Evolutionary conservation across 2,888 invertebrate genomes (phyloP).

Genomic region (Drosophila gaucha): DNA sequence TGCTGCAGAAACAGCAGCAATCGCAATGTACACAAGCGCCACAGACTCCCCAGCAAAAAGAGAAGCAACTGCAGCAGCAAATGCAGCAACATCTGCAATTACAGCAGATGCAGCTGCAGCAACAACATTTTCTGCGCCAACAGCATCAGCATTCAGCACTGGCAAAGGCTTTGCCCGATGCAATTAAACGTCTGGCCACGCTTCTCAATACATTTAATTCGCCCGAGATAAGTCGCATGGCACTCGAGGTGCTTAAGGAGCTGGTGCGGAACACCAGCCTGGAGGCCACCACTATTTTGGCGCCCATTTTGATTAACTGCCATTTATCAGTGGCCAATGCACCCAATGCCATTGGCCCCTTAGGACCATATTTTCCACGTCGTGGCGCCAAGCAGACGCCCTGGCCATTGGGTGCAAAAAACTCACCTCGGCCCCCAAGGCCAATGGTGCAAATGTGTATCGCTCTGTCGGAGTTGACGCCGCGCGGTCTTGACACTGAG

Average conservation of each 20-base stretch:
- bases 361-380: slow-evolving; percentile 92
- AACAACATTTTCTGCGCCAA: slow-evolving; percentile 79
- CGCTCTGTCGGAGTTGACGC: slow-evolving; percentile 89
- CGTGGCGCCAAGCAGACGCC: slow-evolving; percentile 86
- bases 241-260: slow-evolving; percentile 88
- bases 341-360: slow-evolving; percentile 88
- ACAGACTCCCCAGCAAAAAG: slow-evolving; percentile 76
- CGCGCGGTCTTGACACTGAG: slow-evolving; percentile 90
- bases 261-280: slow-evolving; percentile 83
- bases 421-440: slow-evolving; percentile 89
- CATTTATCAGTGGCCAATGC: slow-evolving; percentile 92
- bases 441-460: slow-evolving; percentile 95
- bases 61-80: slow-evolving; percentile 79
- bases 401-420: slow-evolving; percentile 87
- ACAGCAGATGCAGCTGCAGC: slow-evolving; percentile 79
- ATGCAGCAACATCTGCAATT: slow-evolving; percentile 80
- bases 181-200: slow-evolving; percentile 93
- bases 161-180: slow-evolving; percentile 95
- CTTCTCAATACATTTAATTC: slow-evolving; percentile 95
- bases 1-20: slow-evolving; percentile 71
- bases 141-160: slow-evolving; percentile 81
- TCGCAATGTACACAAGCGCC: slow-evolving; percentile 71
- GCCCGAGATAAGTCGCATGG: slow-evolving; percentile 91
- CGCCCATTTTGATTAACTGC: slow-evolving; percentile 93
- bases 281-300: slow-evolving; percentile 89